Evolutionary conservation across 2,113 vertebrate genomes (phyloP).

Genomic region (Grallaria varia): DNA sequence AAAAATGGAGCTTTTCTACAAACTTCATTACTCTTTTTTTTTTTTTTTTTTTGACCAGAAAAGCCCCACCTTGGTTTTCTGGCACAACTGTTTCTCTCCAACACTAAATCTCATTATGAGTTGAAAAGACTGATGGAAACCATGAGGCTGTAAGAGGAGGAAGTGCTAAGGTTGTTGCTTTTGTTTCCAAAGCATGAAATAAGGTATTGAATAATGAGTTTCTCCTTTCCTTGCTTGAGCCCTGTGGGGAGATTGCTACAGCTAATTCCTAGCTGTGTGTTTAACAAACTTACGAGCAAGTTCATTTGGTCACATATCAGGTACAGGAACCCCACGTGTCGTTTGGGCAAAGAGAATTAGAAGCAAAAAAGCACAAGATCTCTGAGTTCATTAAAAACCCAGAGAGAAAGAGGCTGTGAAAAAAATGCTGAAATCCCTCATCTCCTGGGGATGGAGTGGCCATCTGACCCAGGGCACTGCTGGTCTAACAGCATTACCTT

Average conservation of each 20-base stretch:
- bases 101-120: neutral
- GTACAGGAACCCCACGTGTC: accelerated
- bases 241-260: constrained; percentile 40
- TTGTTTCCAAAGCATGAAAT: constrained; percentile 39
- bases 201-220: constrained; percentile 46
- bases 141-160: neutral
- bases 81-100: neutral
- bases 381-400: neutral
- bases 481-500: neutral
- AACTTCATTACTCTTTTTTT: neutral
- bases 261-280: neutral
- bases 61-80: neutral
- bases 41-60: neutral
- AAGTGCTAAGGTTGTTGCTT: constrained; percentile 29
- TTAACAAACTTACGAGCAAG: neutral
- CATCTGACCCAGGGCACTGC: neutral
- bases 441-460: neutral
- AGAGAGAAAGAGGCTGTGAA: neutral
- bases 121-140: constrained; percentile 6
- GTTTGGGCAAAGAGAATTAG: neutral
- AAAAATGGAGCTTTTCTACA: neutral
- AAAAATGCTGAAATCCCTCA: neutral
- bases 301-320: neutral
- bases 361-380: neutral
- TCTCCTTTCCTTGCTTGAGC: neutral